A percentile compares a stretch with the other conserved stretches of the same genome.
These are phyloP conservation scores for Steatocranus sp. DNA, from an alignment of 2,797 vertebrate genomes.

Conservation along the genomic window DNA sequence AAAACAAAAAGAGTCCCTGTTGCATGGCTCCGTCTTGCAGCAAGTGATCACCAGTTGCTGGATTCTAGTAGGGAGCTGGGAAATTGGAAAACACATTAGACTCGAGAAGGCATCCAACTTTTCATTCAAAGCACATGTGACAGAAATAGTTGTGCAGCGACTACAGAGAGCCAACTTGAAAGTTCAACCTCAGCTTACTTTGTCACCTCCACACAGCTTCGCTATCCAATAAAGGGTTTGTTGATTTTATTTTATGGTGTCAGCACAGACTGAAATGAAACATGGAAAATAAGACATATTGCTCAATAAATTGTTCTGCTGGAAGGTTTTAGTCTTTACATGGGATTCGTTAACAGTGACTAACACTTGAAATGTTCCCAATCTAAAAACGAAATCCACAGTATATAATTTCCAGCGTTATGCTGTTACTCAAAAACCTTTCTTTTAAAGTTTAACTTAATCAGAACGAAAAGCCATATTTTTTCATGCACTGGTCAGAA, in stretches of 20 bases:
- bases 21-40: background rate
- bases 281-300: background rate
- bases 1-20: background rate
- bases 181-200: background rate
- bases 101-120: accelerated
- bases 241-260: background rate
- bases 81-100: background rate
- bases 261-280: background rate
- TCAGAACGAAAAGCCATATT: background rate
- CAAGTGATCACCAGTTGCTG: background rate
- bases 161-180: background rate
- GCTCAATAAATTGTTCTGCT: background rate
- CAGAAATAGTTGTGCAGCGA: background rate
- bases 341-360: background rate
- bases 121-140: background rate
- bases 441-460: background rate
- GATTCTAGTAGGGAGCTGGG: background rate
- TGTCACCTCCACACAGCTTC: background rate
- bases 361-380: background rate
- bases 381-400: background rate
- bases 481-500: background rate
- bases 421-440: accelerated
- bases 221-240: background rate
- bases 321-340: background rate
- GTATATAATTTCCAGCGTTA: background rate